Base-by-base conservation (phyloP, 2,797 vertebrate genomes). In the Rallus crepitans region DNA sequence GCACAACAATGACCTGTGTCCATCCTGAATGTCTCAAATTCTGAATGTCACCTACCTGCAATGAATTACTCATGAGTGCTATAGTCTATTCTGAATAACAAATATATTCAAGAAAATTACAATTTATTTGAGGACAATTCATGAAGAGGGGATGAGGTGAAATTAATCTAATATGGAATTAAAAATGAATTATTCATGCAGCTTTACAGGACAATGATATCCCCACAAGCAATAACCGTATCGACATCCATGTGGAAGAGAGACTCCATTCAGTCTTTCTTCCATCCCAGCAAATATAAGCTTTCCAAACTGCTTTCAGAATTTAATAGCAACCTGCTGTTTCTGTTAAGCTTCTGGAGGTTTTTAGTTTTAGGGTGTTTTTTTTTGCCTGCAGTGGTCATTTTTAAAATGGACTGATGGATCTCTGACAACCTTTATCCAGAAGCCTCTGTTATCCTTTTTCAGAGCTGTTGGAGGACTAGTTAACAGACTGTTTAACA, bases 121-220 rank as follows among this genome's bases (percentile, higher is more conserved):
- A 84, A 27, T 93, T 78, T 97, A 82, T 95, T 91, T 90, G 84
- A 81, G 56, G 75, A 93, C 15, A 95, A 87, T 82, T 77, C 78
- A 47, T 31, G 42, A 86, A 69, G 53, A 82, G 37, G 72, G 23
- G 85, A 94, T 91, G 63, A 90, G 42, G 66, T 60, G 8, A 93
- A 96, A 91, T 94, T 82, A 94, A 94, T 96, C 56, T 94, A 92
- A 89, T 76, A 77, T 0, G 3, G 81, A 96, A 94, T 95, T 82
- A 83, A 94, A 90, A 90, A 89, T 91, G 4, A 94, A 96, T 96
- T 96, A 94, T 97, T 91, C 91, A 94, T 95, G 42, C 19, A 68
- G 48, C 0, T n/a, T 30, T 81, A 40, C 37, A 71, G 68, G 79
- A 86, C 63, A 87, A 48, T 78, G 76, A 94, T 79, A 86, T 78